A percentile compares a stretch with the other conserved stretches of the same genome.
Conservation (phyloP, 2,113 vertebrate genomes). For the Heterotilapia buettikoferi region DNA sequence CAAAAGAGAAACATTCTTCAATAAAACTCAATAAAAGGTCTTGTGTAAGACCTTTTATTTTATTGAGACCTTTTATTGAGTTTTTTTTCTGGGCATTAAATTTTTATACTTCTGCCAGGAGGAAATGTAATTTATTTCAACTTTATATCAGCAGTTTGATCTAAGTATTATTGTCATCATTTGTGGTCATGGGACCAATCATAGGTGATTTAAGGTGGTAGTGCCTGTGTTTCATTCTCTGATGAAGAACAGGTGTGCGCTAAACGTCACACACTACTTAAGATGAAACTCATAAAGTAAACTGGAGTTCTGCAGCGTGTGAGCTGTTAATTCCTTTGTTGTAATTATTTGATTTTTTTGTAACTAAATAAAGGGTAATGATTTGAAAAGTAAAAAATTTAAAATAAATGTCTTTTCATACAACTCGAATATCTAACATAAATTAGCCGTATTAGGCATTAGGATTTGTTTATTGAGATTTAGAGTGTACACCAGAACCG, state of each 20-base stretch:
- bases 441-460: neutral
- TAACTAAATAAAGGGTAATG: neutral
- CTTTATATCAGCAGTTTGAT: neutral
- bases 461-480: neutral
- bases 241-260: neutral
- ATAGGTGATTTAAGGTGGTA: neutral
- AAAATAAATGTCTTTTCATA: neutral
- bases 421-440: neutral
- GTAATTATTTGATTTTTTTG: neutral
- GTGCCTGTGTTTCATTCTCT: neutral
- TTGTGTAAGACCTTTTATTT: neutral
- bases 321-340: neutral
- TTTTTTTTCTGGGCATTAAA: neutral
- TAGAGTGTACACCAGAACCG: neutral
- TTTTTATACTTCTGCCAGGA: neutral
- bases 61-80: neutral
- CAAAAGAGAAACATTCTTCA: neutral
- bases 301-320: neutral
- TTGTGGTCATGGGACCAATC: neutral
- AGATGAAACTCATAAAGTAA: neutral
- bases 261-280: neutral
- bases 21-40: neutral
- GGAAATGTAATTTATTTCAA: neutral
- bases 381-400: neutral
- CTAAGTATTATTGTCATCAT: neutral